phyloP scores from a whole-genome alignment of 2,113 vertebrate genomes.

The Piprites chloris region DNA sequence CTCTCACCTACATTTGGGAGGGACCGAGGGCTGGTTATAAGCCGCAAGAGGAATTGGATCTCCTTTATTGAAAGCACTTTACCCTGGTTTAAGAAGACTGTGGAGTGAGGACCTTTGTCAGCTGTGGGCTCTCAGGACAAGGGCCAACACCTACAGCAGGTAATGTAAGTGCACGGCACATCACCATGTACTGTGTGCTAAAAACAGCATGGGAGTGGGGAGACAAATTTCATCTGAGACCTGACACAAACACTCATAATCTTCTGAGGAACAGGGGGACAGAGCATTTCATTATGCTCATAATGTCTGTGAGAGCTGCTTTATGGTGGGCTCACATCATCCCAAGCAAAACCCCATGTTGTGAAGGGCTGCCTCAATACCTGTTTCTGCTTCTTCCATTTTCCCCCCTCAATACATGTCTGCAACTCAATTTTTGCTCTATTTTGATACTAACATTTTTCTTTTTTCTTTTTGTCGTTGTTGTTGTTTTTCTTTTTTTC shows the following conservation, averaged over 20 bases:
- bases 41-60: not conserved
- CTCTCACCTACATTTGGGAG: not conserved
- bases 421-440: not conserved
- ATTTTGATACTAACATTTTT: constrained; percentile 40
- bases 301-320: not conserved
- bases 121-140: not conserved
- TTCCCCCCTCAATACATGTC: not conserved
- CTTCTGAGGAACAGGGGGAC: not conserved
- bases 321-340: not conserved
- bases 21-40: not conserved
- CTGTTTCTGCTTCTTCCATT: not conserved
- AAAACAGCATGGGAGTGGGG: not conserved
- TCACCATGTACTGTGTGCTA: accelerated
- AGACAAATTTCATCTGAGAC: not conserved
- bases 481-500: not conserved
- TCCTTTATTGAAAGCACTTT: not conserved
- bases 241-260: not conserved
- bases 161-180: not conserved
- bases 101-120: not conserved
- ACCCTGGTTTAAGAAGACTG: not conserved
- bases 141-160: not conserved
- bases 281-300: not conserved
- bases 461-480: not conserved
- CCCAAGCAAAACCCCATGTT: constrained; percentile 33
- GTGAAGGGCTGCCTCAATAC: not conserved